Evolutionary conservation across 2,888 invertebrate genomes (phyloP), one percentile per base, ranked within the genome.

Genomic region (Beris morrisii): DNA sequence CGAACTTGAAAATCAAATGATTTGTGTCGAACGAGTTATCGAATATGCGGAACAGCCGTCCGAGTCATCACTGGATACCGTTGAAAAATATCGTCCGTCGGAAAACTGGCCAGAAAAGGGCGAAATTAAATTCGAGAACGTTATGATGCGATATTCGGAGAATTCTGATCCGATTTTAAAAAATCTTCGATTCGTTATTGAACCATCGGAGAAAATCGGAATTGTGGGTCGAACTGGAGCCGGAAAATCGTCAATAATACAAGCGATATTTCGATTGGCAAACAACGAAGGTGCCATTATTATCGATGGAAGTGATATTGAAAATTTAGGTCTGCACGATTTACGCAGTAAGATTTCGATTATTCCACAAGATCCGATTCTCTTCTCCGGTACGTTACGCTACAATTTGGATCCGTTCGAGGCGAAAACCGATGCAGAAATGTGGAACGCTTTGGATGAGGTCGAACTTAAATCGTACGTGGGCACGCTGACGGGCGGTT

Each of bases 191-290:
- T 86, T 91, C 69, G 76, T 74, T 44, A 82, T 87, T 28, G 74
- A 81, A 6, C 32, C 59, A 7, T 57, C 50, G 22, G 69, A 69
- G 15, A 70, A 90, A 90, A 83, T 91, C 48, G 91, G 91, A 55
- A 88, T 91, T 57, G 90, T 91, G 6, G 92, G 92, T 1, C 83
- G 92, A 65, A 92, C 92, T 0, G 92, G 92, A 3, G 92, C 92
- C 6, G 92, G 92, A 52, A 91, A 91, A 78, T 89, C 89, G 0
- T 89, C 90, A 0, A 76, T 91, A 28, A 88, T 91, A 70, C 69
- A 66, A 53, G 66, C 66, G 4, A 15, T 69, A 13, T 64, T 66
- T 15, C 52, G 69, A 9, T 43, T 69, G 9, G 66, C 69, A 15
- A 55, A 63, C 22, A 66, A 63, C 22, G 53, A 66, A 5, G 69